Base-by-base conservation (phyloP, 2,797 vertebrate species). In the Siniperca obscura region DNA sequence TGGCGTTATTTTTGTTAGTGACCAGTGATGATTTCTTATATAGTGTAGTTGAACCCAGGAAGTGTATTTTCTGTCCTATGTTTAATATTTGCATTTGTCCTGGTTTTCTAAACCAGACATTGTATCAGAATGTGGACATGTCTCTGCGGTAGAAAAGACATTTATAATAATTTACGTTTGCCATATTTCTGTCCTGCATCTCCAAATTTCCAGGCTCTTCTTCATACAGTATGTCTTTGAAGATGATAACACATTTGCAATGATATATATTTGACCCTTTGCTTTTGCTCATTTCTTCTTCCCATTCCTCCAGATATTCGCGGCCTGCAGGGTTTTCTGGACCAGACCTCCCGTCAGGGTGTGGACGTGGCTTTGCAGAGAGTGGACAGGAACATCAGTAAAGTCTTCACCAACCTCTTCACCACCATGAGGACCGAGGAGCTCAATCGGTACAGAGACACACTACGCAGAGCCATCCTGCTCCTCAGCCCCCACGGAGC, bases 381-480 rank as follows among this genome's bases (percentile, higher is more conserved):
- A 64, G 98, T 99, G 79, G 98, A 99, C 94, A 94, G 97, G 82
- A 99, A 99, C 92, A 98, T 99, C 93, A 99, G 98, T 70, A 96
- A 96, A 0, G 97, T 99, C 46, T 99, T 99, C 93, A 96, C 97
- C 90, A 97, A 96, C 92, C 97, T 99, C 53, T 99, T 99, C 88
- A 98, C 96, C 88, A 98, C 97, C 70, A 99, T 99, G 98, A 97
- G 97, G 88, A 99, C 98, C 0, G 98, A 99, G 82, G 98, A 99
- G 89, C 95, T 99, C 73, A 99, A 99, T 88, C 96, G 97, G 2
- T 99, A 99, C 88, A 88, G 98, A 16, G 98, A 99, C 95, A 99
- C 98, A 0, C 89, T 99, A 66, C 92, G 98, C 5, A 93, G 98
- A 1, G 98, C 98, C 64, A 97, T 99, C 82, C 94, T 99, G 59